Percentiles rank a stretch among this genome's conserved stretches.
These are phyloP conservation scores for Limnephilus auricula DNA, from an alignment of 2,888 invertebrate genomes.

Conservation along the genomic window DNA sequence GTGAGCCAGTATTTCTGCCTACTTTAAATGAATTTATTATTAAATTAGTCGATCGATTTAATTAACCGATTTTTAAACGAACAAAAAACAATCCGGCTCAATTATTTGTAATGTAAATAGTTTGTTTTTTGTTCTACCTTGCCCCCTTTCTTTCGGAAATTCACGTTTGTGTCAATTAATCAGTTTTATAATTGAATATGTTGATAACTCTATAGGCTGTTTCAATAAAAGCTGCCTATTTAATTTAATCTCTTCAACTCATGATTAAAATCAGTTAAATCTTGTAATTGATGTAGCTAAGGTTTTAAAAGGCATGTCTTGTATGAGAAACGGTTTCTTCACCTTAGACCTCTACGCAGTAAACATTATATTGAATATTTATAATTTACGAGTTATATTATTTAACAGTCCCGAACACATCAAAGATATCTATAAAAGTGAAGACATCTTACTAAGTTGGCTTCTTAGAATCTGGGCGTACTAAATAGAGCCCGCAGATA, in stretches of 20 bases:
- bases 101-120: conserved; percentile 39
- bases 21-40: conserved; percentile 28
- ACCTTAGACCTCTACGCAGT: no score
- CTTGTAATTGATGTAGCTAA: neutral
- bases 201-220: neutral
- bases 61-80: conserved; percentile 37
- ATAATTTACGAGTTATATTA: no score
- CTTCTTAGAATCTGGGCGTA: no score
- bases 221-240: neutral
- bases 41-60: conserved; percentile 40
- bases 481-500: no score
- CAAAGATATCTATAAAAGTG: no score
- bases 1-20: conserved; percentile 7
- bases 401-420: no score
- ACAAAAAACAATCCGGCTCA: conserved; percentile 11
- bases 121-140: conserved; percentile 38
- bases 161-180: conserved; percentile 35
- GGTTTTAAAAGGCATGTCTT: no score
- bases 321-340: no score
- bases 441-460: no score
- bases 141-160: conserved; percentile 43
- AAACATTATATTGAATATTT: no score
- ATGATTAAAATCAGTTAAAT: neutral
- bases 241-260: neutral
- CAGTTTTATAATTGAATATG: conserved; percentile 5